These are phyloP conservation scores for Acronicta alni DNA, from an alignment of 2,888 invertebrate genomes.

Conservation along the genomic window DNA sequence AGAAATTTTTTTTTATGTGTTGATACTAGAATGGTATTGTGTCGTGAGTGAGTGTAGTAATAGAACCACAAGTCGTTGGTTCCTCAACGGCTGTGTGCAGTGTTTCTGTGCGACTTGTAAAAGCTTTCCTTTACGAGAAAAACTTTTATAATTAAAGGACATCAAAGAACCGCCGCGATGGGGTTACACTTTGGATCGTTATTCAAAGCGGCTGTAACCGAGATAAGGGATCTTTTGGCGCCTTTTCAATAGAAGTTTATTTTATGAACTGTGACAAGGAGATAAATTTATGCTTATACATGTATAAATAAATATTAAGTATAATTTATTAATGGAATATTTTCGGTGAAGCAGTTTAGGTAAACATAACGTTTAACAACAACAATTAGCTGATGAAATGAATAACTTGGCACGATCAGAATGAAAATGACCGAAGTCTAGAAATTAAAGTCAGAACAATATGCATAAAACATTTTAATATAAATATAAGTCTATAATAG, in stretches of 20 bases:
- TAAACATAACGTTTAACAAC: background rate
- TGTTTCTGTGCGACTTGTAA: slow-evolving; percentile 67
- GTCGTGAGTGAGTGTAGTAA: slow-evolving; percentile 39
- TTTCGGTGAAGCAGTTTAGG: background rate
- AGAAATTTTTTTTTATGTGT: slow-evolving; percentile 1
- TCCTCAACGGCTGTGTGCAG: slow-evolving; percentile 57
- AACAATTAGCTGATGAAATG: background rate
- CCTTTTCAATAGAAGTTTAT: slow-evolving; percentile 81
- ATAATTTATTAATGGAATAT: slow-evolving; percentile 1
- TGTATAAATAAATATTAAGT: slow-evolving; percentile 12
- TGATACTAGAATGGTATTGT: slow-evolving; percentile 22
- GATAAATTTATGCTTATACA: slow-evolving; percentile 68
- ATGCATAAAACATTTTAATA: no score
- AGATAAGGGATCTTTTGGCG: slow-evolving; percentile 85
- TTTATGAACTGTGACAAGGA: slow-evolving; percentile 80
- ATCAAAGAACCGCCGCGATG: slow-evolving; percentile 85
- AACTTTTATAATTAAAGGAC: slow-evolving; percentile 88
- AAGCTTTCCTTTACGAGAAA: slow-evolving; percentile 82
- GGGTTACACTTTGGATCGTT: slow-evolving; percentile 87
- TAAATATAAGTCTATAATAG: no score
- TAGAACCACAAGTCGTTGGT: slow-evolving; percentile 59
- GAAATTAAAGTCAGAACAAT: no score
- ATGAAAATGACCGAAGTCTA: background rate
- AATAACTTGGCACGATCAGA: background rate
- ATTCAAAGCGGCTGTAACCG: slow-evolving; percentile 84